These are phyloP conservation scores for Takifugu bimaculatus DNA, from an alignment of 2,113 vertebrate genomes.

Conservation along the genomic window DNA sequence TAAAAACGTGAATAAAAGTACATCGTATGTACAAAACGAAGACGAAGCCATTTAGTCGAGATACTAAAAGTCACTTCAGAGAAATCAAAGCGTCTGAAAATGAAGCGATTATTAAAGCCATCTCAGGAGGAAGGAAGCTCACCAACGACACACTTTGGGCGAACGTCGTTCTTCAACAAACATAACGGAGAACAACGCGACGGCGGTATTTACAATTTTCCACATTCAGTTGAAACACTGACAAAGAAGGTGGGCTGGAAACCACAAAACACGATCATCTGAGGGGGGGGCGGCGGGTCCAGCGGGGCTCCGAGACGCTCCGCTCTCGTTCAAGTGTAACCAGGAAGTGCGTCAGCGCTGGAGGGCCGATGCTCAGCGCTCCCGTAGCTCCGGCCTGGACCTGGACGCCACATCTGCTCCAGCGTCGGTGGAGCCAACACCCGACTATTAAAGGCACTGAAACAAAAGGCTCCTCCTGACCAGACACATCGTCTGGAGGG, in stretches of 20 bases:
- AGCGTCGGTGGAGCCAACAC: slow-evolving; percentile 36
- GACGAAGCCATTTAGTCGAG: slow-evolving; percentile 86
- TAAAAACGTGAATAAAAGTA: slow-evolving; percentile 83
- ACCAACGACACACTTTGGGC: slow-evolving; percentile 74
- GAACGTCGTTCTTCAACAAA: slow-evolving; percentile 83
- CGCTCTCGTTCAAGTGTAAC: slow-evolving; percentile 81
- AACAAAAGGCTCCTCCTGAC: slow-evolving; percentile 62
- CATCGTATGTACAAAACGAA: slow-evolving; percentile 96
- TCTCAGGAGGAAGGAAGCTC: slow-evolving; percentile 81
- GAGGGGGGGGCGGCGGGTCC: neutral
- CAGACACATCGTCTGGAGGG: slow-evolving; percentile 35
- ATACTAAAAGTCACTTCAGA: slow-evolving; percentile 90
- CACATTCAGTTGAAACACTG: slow-evolving; percentile 80
- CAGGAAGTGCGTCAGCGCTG: slow-evolving; percentile 80
- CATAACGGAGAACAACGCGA: slow-evolving; percentile 48
- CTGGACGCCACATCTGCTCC: slow-evolving; percentile 6
- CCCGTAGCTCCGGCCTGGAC: slow-evolving; percentile 13
- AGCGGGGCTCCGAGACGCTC: slow-evolving; percentile 5
- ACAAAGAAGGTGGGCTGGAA: slow-evolving; percentile 63
- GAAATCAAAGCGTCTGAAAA: slow-evolving; percentile 67
- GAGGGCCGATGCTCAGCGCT: slow-evolving; percentile 27
- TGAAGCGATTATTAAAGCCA: slow-evolving; percentile 75
- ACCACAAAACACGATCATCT: slow-evolving; percentile 43
- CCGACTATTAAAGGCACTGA: slow-evolving; percentile 73
- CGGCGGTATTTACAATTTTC: slow-evolving; percentile 73